A percentile compares a stretch with the other conserved stretches of the same genome.
phyloP scores from a whole-genome alignment of 2,113 vertebrate genomes.

The Tamias sibiricus region DNA sequence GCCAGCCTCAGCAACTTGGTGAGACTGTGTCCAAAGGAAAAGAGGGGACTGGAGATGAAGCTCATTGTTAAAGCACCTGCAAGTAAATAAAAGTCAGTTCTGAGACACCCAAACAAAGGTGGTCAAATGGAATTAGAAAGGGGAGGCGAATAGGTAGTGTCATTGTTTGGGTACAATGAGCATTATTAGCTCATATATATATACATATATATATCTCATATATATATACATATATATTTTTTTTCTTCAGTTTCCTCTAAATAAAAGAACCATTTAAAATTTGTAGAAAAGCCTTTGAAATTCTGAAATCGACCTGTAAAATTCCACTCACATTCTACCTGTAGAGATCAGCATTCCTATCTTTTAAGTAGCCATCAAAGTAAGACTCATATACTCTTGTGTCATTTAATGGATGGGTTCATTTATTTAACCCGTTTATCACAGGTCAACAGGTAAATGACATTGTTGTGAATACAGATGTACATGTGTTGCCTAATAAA shows the following conservation, averaged over 20 bases:
- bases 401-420: not conserved
- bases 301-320: not conserved
- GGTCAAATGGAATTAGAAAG: not conserved
- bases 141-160: not conserved
- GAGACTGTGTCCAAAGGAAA: not conserved
- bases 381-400: not conserved
- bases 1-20: not conserved
- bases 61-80: not conserved
- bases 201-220: too few species aligned
- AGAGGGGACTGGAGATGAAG: not conserved
- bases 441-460: conserved; percentile 21
- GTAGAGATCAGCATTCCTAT: not conserved
- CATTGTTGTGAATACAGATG: not conserved
- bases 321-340: not conserved
- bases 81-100: not conserved
- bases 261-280: not conserved
- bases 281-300: conserved; percentile 40
- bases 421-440: conserved; percentile 30
- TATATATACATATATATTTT: not conserved
- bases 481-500: not conserved
- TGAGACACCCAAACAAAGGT: not conserved
- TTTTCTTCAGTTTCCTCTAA: conserved; percentile 15
- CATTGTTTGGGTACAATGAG: not conserved
- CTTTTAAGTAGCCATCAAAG: not conserved
- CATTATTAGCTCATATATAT: not conserved